A percentile compares a stretch with the other conserved stretches of the same genome.
Evolutionary conservation across 2,888 invertebrate genomes (phyloP).

Genomic region (Diplolepis rosae): DNA sequence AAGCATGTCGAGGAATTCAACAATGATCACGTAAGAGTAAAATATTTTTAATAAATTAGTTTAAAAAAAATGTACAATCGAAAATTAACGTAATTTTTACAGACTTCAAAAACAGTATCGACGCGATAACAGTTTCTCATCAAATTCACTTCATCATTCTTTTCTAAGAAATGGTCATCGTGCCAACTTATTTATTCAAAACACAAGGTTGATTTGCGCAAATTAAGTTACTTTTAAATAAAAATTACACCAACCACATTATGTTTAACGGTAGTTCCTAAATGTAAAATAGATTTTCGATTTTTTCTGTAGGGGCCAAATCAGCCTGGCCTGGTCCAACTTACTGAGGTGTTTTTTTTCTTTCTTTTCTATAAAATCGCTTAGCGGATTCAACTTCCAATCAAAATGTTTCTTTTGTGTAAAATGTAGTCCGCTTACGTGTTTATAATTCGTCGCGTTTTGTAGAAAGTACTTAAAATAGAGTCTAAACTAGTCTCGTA

Average conservation of each 20-base stretch:
- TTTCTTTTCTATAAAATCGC: conserved; percentile 41
- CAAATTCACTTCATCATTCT: conserved; percentile 1
- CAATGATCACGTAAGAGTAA: conserved; percentile 52
- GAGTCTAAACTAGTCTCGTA: conserved; percentile 64
- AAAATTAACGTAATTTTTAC: conserved; percentile 24
- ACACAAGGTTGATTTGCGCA: conserved; percentile 9
- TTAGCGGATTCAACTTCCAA: conserved; percentile 57
- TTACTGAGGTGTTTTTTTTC: conserved; percentile 1
- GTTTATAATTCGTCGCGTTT: conserved; percentile 52
- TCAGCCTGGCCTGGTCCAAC: conserved; percentile 28
- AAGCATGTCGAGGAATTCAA: conserved; percentile 48
- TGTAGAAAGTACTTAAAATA: conserved; percentile 69
- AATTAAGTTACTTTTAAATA: neutral
- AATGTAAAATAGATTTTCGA: conserved; percentile 22
- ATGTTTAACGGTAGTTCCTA: neutral
- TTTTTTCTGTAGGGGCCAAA: conserved; percentile 25
- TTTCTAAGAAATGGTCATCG: neutral
- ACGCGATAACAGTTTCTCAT: neutral
- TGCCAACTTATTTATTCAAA: neutral
- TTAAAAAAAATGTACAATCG: conserved; percentile 57
- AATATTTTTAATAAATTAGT: conserved; percentile 60
- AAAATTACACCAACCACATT: neutral
- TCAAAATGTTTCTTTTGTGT: conserved; percentile 63
- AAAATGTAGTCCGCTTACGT: conserved; percentile 62
- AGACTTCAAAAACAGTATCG: conserved; percentile 1